A percentile compares a stretch with the other conserved stretches of the same genome.
Evolutionary conservation across 2,113 vertebrate species (phyloP).

Genomic region (Xenopus laevis): DNA sequence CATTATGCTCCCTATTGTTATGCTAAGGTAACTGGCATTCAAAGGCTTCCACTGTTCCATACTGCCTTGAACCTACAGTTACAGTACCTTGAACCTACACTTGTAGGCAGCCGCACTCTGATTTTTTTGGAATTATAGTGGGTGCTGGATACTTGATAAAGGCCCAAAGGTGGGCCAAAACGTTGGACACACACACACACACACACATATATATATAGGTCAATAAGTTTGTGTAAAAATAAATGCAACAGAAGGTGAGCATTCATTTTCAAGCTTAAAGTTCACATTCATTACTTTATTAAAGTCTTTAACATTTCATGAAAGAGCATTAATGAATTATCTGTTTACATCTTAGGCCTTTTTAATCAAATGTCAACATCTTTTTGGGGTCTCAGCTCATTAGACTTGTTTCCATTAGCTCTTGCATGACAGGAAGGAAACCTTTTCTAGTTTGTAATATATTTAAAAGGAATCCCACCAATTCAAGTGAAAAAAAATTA

Average conservation of each 20-base stretch:
- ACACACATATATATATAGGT: no score
- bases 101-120: no score
- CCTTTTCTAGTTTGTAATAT: constrained; percentile 24
- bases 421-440: constrained; percentile 28
- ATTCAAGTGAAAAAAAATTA: constrained; percentile 38
- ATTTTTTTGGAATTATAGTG: no score
- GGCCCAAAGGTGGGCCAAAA: no score
- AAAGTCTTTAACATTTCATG: constrained; percentile 44
- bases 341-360: constrained; percentile 44
- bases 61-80: no score
- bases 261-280: constrained; percentile 41
- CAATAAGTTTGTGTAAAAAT: neutral
- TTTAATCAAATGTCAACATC: constrained; percentile 47
- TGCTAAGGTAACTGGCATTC: no score
- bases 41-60: no score
- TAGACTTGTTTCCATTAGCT: constrained; percentile 36
- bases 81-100: no score
- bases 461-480: constrained; percentile 21
- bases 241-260: neutral
- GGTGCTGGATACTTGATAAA: no score
- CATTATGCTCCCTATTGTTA: no score
- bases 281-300: constrained; percentile 45
- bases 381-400: constrained; percentile 44
- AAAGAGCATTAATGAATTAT: constrained; percentile 44
- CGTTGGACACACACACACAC: no score